Percentiles rank a stretch among this genome's conserved stretches.
Conservation (phyloP, 2,888 invertebrate species). For the Eremobia ochroleuca region DNA sequence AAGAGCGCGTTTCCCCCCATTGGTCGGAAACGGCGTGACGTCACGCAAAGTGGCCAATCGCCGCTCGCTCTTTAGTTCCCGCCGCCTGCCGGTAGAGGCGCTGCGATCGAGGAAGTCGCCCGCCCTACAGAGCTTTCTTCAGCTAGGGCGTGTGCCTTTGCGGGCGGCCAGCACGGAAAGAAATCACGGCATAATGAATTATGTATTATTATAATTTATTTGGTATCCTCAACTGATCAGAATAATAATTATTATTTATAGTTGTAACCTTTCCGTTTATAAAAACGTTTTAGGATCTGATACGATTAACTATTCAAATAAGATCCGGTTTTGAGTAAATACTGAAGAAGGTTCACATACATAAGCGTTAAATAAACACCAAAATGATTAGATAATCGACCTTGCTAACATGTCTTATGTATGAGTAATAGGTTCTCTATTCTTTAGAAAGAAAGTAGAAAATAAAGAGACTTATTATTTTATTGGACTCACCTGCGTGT, state of each 20-base stretch:
- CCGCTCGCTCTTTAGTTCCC: conserved; percentile 74
- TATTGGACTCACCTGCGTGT: conserved; percentile 7
- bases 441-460: conserved; percentile 2
- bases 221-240: conserved; percentile 56
- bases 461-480: conserved; percentile 4
- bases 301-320: conserved; percentile 59
- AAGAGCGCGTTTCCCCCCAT: conserved; percentile 84
- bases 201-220: conserved; percentile 68
- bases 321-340: conserved; percentile 70
- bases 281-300: conserved; percentile 40
- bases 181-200: conserved; percentile 77
- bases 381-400: conserved; percentile 39
- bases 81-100: conserved; percentile 80
- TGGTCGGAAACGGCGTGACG: conserved; percentile 86
- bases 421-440: conserved; percentile 2
- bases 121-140: conserved; percentile 89
- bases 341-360: conserved; percentile 78
- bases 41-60: conserved; percentile 85
- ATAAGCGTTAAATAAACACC: conserved; percentile 40
- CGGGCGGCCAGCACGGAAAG: conserved; percentile 81
- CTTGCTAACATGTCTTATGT: not conserved
- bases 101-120: conserved; percentile 84
- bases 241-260: conserved; percentile 62
- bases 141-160: conserved; percentile 88
- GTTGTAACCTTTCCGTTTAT: conserved; percentile 47